These are phyloP conservation scores for Chionoecetes opilio DNA, from an alignment of 1,140 invertebrate species.

Conservation along the genomic window DNA sequence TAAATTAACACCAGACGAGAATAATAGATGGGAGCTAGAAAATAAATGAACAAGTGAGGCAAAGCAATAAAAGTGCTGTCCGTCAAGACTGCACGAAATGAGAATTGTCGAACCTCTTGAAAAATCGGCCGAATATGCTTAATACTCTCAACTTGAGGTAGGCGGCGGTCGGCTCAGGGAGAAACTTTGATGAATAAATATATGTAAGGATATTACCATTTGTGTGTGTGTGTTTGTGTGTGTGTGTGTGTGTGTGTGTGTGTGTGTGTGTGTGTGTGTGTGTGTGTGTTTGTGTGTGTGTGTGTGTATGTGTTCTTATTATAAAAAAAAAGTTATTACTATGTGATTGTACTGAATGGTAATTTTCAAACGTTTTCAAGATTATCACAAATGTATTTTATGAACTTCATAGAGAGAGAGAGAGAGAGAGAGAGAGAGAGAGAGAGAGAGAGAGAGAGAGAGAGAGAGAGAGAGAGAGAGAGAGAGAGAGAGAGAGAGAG, in stretches of 20 bases:
- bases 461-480: background rate
- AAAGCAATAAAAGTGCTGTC: slow-evolving; percentile 66
- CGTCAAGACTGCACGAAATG: slow-evolving; percentile 67
- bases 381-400: no score
- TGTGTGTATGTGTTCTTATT: no score
- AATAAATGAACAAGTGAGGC: slow-evolving; percentile 58
- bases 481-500: background rate
- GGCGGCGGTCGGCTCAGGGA: background rate
- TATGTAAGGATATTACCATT: background rate
- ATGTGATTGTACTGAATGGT: no score
- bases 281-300: no score
- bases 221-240: no score
- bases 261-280: no score
- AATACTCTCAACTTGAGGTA: slow-evolving; percentile 53
- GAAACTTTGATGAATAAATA: slow-evolving; percentile 30
- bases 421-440: no score
- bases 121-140: slow-evolving; percentile 76
- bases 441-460: no score
- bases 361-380: no score
- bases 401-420: no score
- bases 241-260: no score
- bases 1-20: slow-evolving; percentile 44
- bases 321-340: no score
- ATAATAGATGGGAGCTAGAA: slow-evolving; percentile 52
- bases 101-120: slow-evolving; percentile 76